Evolutionary conservation across 2,797 vertebrate genomes (phyloP), one percentile per base, ranked within the genome.

Genomic region (Karalla daura): DNA sequence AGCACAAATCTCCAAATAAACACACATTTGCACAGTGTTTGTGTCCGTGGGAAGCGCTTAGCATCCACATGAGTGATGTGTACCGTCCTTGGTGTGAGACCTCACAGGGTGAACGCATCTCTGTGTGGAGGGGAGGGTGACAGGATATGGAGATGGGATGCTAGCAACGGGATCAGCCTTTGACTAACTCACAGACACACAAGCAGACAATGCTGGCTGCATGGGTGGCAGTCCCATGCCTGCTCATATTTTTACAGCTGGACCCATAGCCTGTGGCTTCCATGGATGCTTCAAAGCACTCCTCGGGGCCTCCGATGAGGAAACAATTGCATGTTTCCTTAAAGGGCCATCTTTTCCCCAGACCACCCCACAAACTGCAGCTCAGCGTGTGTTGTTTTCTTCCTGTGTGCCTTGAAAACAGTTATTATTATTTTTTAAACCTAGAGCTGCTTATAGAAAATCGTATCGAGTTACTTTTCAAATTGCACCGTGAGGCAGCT

Each of bases 231-330:
- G 71, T 72, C 81, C 66, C 73, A 39, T 76, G 41, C 60, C 5
- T 32, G 9, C 83, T 87, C 59, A 63, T 93, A 91, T 93, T 93
- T 92, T 93, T 90, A 92, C 93, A 93, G 92, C 92, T 93, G 92
- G 86, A 64, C 84, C 69, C 81, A 78, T 65, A 82, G 80, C 77
- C 81, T 51, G 73, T 55, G 70, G 68, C 51, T 70, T 80, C 74
- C 63, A 72, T 51, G 63, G 80, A 79, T 74, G 52, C 69, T 81
- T 76, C 61, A 73, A 78, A 78, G 74, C 55, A 32, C 23, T 50
- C 56, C 49, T 83, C 55, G 76, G 74, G 78, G 47, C 55, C 49
- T 74, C 44, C 1, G 18, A 52, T 72, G 55, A 65, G 50, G 69
- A 60, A 15, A 51, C 52, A 64, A 41, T 65, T 70, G 68, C 55